phyloP scores from a whole-genome alignment of 2,113 vertebrate species.

The Prinia subflava region DNA sequence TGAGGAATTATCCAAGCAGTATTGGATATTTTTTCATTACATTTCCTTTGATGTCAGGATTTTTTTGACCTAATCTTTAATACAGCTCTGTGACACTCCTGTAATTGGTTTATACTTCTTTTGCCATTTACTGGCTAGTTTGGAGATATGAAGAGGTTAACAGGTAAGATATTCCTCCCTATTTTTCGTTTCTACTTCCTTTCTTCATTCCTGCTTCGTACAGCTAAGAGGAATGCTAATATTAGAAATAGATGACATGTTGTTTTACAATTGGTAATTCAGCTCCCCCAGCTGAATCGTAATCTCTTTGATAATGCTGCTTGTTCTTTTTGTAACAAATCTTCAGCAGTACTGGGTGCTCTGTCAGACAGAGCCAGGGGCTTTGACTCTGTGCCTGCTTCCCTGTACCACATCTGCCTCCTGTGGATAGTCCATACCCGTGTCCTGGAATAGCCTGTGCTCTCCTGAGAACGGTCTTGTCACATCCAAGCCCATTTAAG shows the following conservation, averaged over 20 bases:
- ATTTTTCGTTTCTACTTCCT: neutral
- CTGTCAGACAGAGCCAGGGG: neutral
- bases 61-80: neutral
- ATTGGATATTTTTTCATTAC: neutral
- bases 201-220: neutral
- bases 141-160: neutral
- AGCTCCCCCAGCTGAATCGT: neutral
- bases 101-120: neutral
- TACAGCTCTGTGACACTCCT: neutral
- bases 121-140: neutral
- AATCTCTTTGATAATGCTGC: neutral
- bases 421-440: accelerated
- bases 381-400: neutral
- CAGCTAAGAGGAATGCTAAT: neutral
- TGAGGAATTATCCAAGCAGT: neutral
- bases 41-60: neutral
- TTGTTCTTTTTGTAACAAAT: neutral
- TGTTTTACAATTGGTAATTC: neutral
- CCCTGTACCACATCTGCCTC: neutral
- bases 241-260: neutral
- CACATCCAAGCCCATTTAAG: neutral
- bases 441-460: neutral
- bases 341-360: neutral
- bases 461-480: neutral
- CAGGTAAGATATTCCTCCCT: neutral